These are phyloP conservation scores for Dynastes grantii DNA, from an alignment of 2,888 invertebrate species.

Conservation along the genomic window DNA sequence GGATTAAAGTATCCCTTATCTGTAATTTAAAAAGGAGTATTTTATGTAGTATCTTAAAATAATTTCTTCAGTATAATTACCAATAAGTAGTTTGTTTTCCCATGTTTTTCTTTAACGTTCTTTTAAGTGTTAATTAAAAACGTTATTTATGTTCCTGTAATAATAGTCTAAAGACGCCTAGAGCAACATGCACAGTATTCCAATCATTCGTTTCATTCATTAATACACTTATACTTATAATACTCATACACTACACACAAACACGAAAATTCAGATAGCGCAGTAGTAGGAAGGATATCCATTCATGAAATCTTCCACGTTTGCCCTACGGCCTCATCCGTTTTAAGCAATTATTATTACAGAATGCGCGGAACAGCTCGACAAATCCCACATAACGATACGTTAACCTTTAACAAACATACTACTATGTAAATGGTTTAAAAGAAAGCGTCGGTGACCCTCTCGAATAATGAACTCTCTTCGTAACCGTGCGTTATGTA, in stretches of 20 bases:
- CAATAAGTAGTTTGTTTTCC: too few species aligned
- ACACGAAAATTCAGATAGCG: conserved; percentile 12
- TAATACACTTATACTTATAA: neutral
- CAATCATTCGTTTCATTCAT: conserved; percentile 29
- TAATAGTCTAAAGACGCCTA: neutral
- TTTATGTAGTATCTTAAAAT: too few species aligned
- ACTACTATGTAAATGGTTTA: neutral
- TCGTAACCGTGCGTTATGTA: neutral
- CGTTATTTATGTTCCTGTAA: neutral
- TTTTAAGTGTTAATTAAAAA: neutral
- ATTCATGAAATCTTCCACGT: conserved; percentile 43
- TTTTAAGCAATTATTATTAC: conserved; percentile 14
- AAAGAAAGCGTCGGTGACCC: neutral
- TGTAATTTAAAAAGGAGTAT: too few species aligned
- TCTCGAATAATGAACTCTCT: neutral
- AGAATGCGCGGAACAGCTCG: neutral
- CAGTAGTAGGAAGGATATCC: conserved; percentile 28
- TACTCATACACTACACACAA: neutral
- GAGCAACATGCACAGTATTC: neutral
- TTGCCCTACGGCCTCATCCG: conserved; percentile 16
- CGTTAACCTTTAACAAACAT: neutral
- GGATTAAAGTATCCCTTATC: too few species aligned
- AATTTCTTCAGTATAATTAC: too few species aligned
- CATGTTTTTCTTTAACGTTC: too few species aligned
- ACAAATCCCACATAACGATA: conserved; percentile 25